Base-by-base conservation (phyloP, 2,113 vertebrate species). In the Brachirus orientalis region DNA sequence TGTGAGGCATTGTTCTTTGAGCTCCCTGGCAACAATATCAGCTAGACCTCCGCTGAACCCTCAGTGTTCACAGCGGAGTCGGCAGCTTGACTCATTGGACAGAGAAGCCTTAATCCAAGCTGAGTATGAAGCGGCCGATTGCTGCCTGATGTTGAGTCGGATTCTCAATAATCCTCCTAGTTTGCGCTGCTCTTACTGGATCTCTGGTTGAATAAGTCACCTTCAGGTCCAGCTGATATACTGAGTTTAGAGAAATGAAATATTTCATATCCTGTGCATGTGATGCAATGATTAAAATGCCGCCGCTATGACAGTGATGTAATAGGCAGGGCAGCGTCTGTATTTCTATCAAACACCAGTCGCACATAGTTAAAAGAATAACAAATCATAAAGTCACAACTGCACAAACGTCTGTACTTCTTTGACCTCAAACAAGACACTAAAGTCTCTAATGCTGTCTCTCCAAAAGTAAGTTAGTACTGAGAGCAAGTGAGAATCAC, bases 81-180 rank as follows among this genome's bases (percentile, higher is more conserved):
- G 41, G 65, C 71, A 68, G 77, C 72, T 74, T 55, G 54, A 71
- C 63, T 77, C 59, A 59, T n/a, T 44, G 53, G 75, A 46, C 55
- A 52, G 38, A 45, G 38, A 20, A 72, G 61, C 62, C 45, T 46
- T 74, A 72, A 71, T 83, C 59, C 64, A 33, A 63, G 75, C 57
- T 9, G 41, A 74, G 69, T 50, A 44, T 66, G 77, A 74, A 53
- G 70, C 71, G 28, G 79, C 48, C 36, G 16, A 60, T 63, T 17
- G 47, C n/a, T 47, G 61, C 17, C 50, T 11, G 12, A 20, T 69
- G 60, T 58, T 36, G 46, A 69, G 60, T 73, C 46, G 35, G 68
- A 63, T 46, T 77, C 53, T 48, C 36, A 2, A n/a, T 77, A 79
- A 80, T 80, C 82, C 70, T 60, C 69, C 17, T 16, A 47, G 50